Evolutionary conservation across 2,797 vertebrate genomes (phyloP), one percentile per base, ranked within the genome.

Genomic region (Danio kyathit): DNA sequence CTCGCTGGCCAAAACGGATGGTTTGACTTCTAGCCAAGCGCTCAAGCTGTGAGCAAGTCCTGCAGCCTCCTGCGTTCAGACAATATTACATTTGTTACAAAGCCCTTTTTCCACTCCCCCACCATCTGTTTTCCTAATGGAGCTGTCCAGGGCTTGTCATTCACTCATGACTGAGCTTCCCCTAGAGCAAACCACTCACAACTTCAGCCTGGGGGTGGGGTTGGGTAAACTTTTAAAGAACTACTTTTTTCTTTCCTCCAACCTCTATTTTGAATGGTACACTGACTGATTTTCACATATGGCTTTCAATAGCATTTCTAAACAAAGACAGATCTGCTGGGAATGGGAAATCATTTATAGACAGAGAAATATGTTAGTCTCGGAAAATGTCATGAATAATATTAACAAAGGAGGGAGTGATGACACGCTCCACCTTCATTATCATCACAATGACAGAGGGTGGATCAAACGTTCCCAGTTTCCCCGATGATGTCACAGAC

Each of bases 81-180:
- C 84, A 88, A 82, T 82, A 48, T 81, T 92, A 86, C 86, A 91
- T 92, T 90, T 92, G 90, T 90, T 92, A 88, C 81, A 86, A 86
- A 77, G 81, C 85, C 52, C 38, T 11, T 76, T 65, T 73, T 81
- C 73, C 76, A 51, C 69, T 87, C 81, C 84, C 70, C 12, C 73
- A 76, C 91, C 92, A 93, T 93, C 92, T 92, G 93, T 84, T 88
- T 79, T 88, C 87, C 87, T 92, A 91, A 93, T 92, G 90, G 91
- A 92, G 90, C 89, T 87, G 91, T 90, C 89, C 84, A 88, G 84
- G 86, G 82, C 84, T 89, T 90, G 91, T 92, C 91, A 90, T 89
- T 92, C 90, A 91, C 88, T 90, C 88, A 87, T 82, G 87, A 88
- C 83, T 87, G 83, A 86, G 67, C 88, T 86, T 83, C 78, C 85